Evolutionary conservation across 2,113 vertebrate species (phyloP).

Genomic region (Aspiorhynchus laticeps): DNA sequence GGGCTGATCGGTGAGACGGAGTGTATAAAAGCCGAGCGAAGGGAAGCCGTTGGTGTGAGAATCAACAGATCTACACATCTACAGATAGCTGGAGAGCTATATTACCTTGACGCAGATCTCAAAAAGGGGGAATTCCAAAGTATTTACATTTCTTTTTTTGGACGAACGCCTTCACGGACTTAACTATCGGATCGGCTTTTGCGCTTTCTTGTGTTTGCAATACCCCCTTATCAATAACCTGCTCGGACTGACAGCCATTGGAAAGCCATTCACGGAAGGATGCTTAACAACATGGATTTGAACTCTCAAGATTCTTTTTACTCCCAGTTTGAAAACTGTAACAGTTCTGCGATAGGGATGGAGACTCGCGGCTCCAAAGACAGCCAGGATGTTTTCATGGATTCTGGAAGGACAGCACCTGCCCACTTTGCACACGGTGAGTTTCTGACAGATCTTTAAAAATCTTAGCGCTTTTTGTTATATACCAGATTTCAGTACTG

Average conservation of each 20-base stretch:
- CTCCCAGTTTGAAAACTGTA: slow-evolving; percentile 85
- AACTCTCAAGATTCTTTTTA: slow-evolving; percentile 88
- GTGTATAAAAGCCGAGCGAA: slow-evolving; percentile 86
- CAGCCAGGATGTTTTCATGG: slow-evolving; percentile 76
- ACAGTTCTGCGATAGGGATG: slow-evolving; percentile 75
- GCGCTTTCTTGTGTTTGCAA: slow-evolving; percentile 30
- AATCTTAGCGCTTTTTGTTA: neutral
- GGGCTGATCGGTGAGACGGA: slow-evolving; percentile 81
- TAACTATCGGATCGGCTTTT: slow-evolving; percentile 61
- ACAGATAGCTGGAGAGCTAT: slow-evolving; percentile 74
- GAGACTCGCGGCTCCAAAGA: slow-evolving; percentile 72
- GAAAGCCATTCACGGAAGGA: slow-evolving; percentile 73
- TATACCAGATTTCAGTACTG: neutral
- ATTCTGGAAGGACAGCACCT: slow-evolving; percentile 73
- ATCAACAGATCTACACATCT: slow-evolving; percentile 67
- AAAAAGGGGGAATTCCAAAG: slow-evolving; percentile 62
- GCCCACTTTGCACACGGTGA: slow-evolving; percentile 84
- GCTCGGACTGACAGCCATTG: slow-evolving; percentile 63
- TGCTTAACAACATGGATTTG: slow-evolving; percentile 94
- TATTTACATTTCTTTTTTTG: slow-evolving; percentile 59
- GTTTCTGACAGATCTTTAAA: slow-evolving; percentile 48
- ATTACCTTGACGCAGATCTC: slow-evolving; percentile 63
- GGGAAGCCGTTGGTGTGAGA: slow-evolving; percentile 77
- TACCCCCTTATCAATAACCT: slow-evolving; percentile 49
- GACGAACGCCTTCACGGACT: slow-evolving; percentile 63